These are phyloP conservation scores for Dolichotis patagonum DNA, from an alignment of 2,113 vertebrate species.

Conservation along the genomic window DNA sequence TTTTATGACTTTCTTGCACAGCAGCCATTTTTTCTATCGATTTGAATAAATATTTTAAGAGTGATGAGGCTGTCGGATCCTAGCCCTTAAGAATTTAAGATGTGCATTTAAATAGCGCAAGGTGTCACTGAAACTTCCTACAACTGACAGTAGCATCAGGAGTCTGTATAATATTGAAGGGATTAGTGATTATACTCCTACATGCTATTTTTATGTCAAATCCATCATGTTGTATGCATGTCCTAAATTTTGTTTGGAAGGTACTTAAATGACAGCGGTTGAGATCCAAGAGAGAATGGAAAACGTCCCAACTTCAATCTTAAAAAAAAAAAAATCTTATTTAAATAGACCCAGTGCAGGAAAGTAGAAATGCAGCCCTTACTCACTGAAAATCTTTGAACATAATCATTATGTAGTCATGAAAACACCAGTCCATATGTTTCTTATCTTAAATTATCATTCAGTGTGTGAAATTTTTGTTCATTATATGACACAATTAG, in stretches of 20 bases:
- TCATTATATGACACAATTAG: background rate
- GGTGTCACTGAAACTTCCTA: background rate
- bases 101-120: background rate
- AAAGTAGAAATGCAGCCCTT: background rate
- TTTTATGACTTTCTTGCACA: background rate
- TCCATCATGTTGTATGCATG: background rate
- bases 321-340: background rate
- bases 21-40: background rate
- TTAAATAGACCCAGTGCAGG: background rate
- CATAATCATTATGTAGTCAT: background rate
- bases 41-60: conserved; percentile 38
- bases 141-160: background rate
- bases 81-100: background rate
- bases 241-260: background rate
- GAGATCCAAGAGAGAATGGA: background rate
- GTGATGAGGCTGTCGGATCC: background rate
- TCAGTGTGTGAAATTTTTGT: background rate
- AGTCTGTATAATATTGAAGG: background rate
- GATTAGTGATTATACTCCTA: background rate
- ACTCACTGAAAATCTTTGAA: background rate
- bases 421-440: background rate
- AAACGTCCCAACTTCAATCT: background rate
- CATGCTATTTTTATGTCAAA: background rate
- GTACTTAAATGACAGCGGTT: background rate
- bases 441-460: background rate